Base-by-base conservation (phyloP, 2,797 vertebrate species). In the Chaunax sp. region DNA sequence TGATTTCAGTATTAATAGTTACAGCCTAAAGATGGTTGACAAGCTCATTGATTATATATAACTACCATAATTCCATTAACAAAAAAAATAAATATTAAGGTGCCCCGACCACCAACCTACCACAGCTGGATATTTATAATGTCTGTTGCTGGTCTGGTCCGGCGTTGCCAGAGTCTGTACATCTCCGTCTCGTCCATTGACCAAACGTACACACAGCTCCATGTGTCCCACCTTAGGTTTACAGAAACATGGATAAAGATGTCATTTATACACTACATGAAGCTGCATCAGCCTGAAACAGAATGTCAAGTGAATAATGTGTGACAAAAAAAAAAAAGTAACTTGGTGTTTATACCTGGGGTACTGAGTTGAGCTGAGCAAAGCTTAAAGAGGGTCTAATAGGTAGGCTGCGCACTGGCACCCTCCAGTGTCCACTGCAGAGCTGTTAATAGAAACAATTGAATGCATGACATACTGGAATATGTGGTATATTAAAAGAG, bases 141-240 rank as follows among this genome's bases (percentile, higher is more conserved):
- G 75, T 0, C 77, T 64, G 61, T 64, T 84, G 44, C 60, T 87
- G 64, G 75, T 72, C 12, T 78, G 90, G 26, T 92, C 86, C 8
- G 91, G 77, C 18, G 85, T 89, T n/a, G 72, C 78, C 69, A 90
- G 54, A 3, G 85, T 81, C 57, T 94, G 94, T 23, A 85, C 23
- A 12, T 85, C 90, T 45, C 76, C 89, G 53, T 96, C 94, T 82
- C 91, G 87, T 12, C 91, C 80, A 9, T 94, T 95, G 20, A 90
- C 86, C 52, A 95, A 45, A n/a, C 93, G 84, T 20, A 94, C 59
- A 57, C 88, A 95, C 74, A 95, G 77, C 87, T 95, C 94, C 63
- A 91, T 84, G 61, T 88, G 89, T 33, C 91, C 92, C 75, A 87
- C 77, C 94, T 95, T 28, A 49, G 33, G 28, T 64, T 61, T 1